A percentile compares a stretch with the other conserved stretches of the same genome.
Evolutionary conservation across 2,888 invertebrate species (phyloP).

Genomic region (Leptopterna dolabrata): DNA sequence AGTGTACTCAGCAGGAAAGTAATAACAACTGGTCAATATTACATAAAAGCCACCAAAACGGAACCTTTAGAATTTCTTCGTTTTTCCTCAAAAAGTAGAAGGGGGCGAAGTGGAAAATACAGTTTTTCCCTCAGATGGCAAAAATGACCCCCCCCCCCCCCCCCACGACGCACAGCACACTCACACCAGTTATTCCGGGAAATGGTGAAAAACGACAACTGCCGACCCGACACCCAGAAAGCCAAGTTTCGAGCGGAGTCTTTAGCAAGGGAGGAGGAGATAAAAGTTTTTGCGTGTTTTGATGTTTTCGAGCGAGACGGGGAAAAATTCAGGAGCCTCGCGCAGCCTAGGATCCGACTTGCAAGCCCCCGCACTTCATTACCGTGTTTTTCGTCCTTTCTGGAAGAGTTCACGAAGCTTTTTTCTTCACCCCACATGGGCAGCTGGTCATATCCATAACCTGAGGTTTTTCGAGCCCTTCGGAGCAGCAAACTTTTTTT

Average conservation of each 20-base stretch:
- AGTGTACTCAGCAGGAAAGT: too few species aligned
- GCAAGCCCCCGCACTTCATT: slow-evolving; percentile 18
- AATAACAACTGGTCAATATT: too few species aligned
- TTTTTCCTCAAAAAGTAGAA: too few species aligned
- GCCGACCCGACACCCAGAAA: background rate
- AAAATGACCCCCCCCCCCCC: too few species aligned
- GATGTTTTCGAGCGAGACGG: slow-evolving; percentile 1
- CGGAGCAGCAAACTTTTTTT: background rate
- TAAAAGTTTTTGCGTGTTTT: slow-evolving; percentile 49
- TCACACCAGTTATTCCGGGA: background rate
- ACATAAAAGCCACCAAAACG: too few species aligned
- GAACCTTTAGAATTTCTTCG: too few species aligned
- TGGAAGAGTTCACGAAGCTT: slow-evolving; percentile 13
- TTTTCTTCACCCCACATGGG: slow-evolving; percentile 8
- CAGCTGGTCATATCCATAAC: slow-evolving; percentile 40
- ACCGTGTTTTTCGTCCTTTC: background rate
- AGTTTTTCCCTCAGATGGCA: too few species aligned
- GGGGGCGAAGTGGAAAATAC: too few species aligned
- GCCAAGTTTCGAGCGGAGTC: slow-evolving; percentile 2
- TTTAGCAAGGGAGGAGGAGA: background rate
- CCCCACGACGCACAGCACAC: background rate
- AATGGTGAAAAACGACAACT: background rate
- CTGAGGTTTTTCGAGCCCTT: background rate
- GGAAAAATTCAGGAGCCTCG: background rate
- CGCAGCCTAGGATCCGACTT: background rate